A percentile compares a stretch with the other conserved stretches of the same genome.
These are phyloP conservation scores for silkworm (Bombyx mori) DNA, from an alignment of 1,140 invertebrate genomes.

Conservation along the genomic window DNA sequence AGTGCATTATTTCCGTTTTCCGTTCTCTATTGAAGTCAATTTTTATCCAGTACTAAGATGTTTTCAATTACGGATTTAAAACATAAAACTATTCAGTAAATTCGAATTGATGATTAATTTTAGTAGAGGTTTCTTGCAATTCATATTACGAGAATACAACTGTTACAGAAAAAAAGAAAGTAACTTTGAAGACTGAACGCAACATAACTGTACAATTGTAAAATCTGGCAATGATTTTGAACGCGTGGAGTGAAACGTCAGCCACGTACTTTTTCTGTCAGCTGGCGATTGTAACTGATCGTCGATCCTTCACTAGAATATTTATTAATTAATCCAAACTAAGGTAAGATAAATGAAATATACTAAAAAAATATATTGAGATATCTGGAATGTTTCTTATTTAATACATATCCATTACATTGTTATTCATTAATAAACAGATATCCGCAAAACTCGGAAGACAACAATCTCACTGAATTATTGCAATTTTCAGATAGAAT, in stretches of 20 bases:
- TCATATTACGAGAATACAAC: too few relatives aligned
- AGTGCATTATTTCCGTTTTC: not conserved
- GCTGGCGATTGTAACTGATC: conserved; percentile 9
- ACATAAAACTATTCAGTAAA: not conserved
- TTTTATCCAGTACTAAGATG: not conserved
- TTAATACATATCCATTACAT: not conserved
- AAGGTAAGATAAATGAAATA: conserved; percentile 12
- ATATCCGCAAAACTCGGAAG: conserved; percentile 4
- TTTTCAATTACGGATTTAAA: not conserved
- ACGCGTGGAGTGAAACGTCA: conserved; percentile 69
- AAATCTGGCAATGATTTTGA: conserved; percentile 36
- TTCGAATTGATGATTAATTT: not conserved
- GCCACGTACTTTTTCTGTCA: conserved; percentile 58
- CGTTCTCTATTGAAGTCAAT: not conserved
- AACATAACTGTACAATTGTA: conserved; percentile 18
- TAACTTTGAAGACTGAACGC: conserved; percentile 16
- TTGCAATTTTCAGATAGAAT: conserved; percentile 54
- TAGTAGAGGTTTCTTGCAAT: too few relatives aligned
- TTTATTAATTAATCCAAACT: conserved; percentile 13
- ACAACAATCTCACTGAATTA: conserved; percentile 11
- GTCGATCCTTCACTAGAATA: not conserved
- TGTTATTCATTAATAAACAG: conserved; percentile 15
- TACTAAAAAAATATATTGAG: not conserved
- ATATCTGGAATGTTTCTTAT: not conserved
- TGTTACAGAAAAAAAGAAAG: not conserved